These are phyloP conservation scores for Bombus pascuorum DNA, from an alignment of 1,140 invertebrate species.

Conservation along the genomic window DNA sequence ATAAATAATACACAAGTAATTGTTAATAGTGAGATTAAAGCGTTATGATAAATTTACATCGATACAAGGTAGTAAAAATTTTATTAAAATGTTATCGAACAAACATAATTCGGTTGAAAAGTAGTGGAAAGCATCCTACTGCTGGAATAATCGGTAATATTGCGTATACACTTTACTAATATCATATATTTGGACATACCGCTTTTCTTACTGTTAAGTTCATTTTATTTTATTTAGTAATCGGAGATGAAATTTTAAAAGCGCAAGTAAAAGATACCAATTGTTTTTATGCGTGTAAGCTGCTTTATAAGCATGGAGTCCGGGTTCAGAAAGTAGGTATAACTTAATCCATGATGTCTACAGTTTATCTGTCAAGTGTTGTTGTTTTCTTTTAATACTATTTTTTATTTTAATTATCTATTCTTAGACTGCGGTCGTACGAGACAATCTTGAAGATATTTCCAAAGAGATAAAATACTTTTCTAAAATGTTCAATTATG, in stretches of 20 bases:
- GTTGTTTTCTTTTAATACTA: not conserved
- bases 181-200: not conserved
- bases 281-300: conserved; percentile 87
- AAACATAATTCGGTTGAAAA: not conserved
- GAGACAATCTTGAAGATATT: conserved; percentile 88
- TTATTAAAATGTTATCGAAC: conserved; percentile 4
- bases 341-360: not conserved
- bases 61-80: not conserved
- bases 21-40: not conserved
- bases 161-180: not conserved
- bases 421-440: conserved; percentile 86
- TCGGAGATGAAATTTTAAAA: conserved; percentile 94
- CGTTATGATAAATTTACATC: conserved; percentile 44
- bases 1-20: not conserved
- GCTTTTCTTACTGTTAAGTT: not conserved
- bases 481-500: conserved; percentile 85
- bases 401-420: conserved; percentile 19
- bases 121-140: conserved; percentile 56
- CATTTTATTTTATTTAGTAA: conserved; percentile 81
- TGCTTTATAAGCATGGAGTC: conserved; percentile 87
- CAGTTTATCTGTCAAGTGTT: not conserved
- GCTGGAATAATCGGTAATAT: conserved; percentile 77
- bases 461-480: conserved; percentile 87
- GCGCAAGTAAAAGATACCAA: conserved; percentile 90
- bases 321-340: conserved; percentile 84